Evolutionary conservation across 2,797 vertebrate genomes (phyloP).

Genomic region (Thalassophryne amazonica): DNA sequence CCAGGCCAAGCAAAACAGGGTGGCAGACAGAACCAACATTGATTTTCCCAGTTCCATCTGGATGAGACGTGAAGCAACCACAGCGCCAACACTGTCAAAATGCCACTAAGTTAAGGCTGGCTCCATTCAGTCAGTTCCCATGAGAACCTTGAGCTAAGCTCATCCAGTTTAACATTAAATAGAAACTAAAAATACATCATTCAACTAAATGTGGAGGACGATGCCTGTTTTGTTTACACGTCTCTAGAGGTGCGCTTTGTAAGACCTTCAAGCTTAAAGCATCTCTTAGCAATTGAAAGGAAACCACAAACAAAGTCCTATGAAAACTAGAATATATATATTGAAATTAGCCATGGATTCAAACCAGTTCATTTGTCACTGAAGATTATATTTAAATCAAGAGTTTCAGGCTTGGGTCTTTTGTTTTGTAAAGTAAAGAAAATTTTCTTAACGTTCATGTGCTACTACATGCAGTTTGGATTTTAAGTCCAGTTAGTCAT

Average conservation of each 20-base stretch:
- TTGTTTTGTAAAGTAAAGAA: no score
- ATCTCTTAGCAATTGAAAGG: conserved; percentile 2
- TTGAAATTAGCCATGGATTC: conserved; percentile 1
- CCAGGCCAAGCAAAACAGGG: conserved; percentile 58
- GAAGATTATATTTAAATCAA: no score
- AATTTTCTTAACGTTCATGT: no score
- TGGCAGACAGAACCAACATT: conserved; percentile 61
- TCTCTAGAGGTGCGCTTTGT: conserved; percentile 12
- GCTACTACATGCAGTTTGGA: no score
- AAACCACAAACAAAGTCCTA: conserved; percentile 23
- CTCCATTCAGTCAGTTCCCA: conserved; percentile 16
- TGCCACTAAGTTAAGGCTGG: conserved; percentile 42
- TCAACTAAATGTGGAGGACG: neutral
- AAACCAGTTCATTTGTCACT: neutral
- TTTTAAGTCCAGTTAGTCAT: no score
- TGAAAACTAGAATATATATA: conserved; percentile 10
- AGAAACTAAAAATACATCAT: neutral
- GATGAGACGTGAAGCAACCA: conserved; percentile 23
- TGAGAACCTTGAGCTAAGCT: neutral
- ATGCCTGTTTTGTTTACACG: conserved; percentile 1
- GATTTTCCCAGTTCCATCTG: conserved; percentile 48
- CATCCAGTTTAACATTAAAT: conserved; percentile 2
- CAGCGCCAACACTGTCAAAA: conserved; percentile 23
- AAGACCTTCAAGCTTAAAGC: conserved; percentile 7
- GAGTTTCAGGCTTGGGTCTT: no score